A percentile compares a stretch with the other conserved stretches of the same genome.
phyloP scores from a whole-genome alignment of 2,888 invertebrate genomes.

The Mimumesa dahlbomi region DNA sequence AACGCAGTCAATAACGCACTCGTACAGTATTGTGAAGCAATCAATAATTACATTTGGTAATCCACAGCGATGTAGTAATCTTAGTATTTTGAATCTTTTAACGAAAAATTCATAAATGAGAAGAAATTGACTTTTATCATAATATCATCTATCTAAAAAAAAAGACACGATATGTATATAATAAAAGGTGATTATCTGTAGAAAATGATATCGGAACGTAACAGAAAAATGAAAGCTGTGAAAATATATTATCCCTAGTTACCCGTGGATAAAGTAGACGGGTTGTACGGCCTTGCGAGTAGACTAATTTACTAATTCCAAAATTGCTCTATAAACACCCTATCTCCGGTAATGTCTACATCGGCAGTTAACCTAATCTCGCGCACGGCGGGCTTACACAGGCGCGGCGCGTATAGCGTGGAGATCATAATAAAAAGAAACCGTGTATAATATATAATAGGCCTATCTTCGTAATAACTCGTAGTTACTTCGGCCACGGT shows the following conservation, averaged over 20 bases:
- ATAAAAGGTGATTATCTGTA: not conserved
- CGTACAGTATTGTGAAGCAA: constrained; percentile 9
- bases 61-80: too few relatives aligned
- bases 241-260: too few relatives aligned
- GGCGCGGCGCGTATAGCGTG: constrained; percentile 39
- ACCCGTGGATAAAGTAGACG: not conserved
- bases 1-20: constrained; percentile 12
- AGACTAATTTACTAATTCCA: constrained; percentile 46
- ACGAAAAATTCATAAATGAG: too few relatives aligned
- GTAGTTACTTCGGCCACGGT: constrained; percentile 71
- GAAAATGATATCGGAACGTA: not conserved
- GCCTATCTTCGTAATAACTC: constrained; percentile 75
- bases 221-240: not conserved
- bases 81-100: too few relatives aligned
- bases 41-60: constrained; percentile 15
- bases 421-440: constrained; percentile 65
- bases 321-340: constrained; percentile 68
- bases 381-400: constrained; percentile 43
- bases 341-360: constrained; percentile 64
- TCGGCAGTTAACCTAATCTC: constrained; percentile 60
- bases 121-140: too few relatives aligned
- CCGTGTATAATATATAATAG: constrained; percentile 76
- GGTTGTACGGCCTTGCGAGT: constrained; percentile 23
- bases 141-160: too few relatives aligned
- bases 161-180: too few relatives aligned